A percentile compares a stretch with the other conserved stretches of the same genome.
Evolutionary conservation across 2,888 invertebrate species (phyloP).

Genomic region (Brachycybe producta): DNA sequence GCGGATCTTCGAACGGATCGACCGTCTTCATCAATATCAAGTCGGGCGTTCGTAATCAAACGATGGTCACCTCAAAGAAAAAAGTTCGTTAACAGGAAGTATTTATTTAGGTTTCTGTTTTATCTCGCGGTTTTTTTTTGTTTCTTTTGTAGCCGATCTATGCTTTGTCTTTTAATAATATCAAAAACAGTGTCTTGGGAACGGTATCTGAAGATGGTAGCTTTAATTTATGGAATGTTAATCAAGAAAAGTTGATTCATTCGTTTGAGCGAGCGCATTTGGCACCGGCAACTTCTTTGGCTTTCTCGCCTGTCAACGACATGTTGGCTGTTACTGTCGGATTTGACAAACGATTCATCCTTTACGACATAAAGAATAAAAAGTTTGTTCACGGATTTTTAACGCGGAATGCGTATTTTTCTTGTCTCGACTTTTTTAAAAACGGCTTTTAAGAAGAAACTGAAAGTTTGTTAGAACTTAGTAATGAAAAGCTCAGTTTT

Average conservation of each 20-base stretch:
- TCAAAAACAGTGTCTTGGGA: conserved; percentile 30
- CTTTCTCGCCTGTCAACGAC: conserved; percentile 37
- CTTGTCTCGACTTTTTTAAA: too few species aligned
- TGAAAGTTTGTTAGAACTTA: too few species aligned
- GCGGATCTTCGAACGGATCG: conserved; percentile 31
- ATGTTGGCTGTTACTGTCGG: conserved; percentile 34
- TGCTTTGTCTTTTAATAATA: conserved; percentile 29
- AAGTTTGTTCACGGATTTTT: conserved; percentile 26
- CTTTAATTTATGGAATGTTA: conserved; percentile 34
- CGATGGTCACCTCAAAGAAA: conserved; percentile 26
- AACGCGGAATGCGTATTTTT: too few species aligned
- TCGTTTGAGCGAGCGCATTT: conserved; percentile 29
- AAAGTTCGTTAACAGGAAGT: too few species aligned
- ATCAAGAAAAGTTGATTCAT: conserved; percentile 29
- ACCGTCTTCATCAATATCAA: conserved; percentile 33
- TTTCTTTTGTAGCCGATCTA: conserved; percentile 28
- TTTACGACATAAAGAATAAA: conserved; percentile 32
- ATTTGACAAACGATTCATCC: conserved; percentile 34
- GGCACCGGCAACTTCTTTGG: conserved; percentile 33
- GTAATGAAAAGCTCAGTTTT: too few species aligned
- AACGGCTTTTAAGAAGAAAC: too few species aligned
- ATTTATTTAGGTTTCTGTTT: too few species aligned
- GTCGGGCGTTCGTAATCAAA: conserved; percentile 29
- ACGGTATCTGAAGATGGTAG: conserved; percentile 32
- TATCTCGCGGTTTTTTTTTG: too few species aligned